These are phyloP conservation scores for Petrolisthes manimaculis DNA, from an alignment of 2,888 invertebrate genomes.

Conservation along the genomic window DNA sequence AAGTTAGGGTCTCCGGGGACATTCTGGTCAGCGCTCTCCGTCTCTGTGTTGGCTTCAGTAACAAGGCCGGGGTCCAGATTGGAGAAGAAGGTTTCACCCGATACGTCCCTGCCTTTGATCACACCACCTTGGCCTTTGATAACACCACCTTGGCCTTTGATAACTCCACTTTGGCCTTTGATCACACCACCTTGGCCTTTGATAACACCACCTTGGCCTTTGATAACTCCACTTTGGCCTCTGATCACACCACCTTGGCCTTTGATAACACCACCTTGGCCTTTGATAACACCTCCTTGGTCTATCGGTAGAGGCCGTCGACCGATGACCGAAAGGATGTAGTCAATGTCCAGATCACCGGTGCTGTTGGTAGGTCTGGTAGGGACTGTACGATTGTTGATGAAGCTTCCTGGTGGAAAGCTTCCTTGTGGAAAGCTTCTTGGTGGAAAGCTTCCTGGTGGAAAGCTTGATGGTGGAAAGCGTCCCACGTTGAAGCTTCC, in stretches of 20 bases:
- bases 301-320: constrained; percentile 17
- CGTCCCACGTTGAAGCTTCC: neutral
- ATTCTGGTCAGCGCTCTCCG: constrained; percentile 35
- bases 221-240: neutral
- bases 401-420: neutral
- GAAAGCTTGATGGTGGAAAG: neutral
- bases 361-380: constrained; percentile 12
- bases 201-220: neutral
- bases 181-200: too few species aligned
- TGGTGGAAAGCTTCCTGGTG: neutral
- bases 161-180: neutral
- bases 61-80: constrained; percentile 29
- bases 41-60: constrained; percentile 19
- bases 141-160: neutral
- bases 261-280: neutral
- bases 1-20: constrained; percentile 42
- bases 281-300: neutral
- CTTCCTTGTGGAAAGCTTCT: too few species aligned
- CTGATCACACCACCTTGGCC: neutral
- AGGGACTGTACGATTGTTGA: neutral
- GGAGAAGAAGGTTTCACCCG: constrained; percentile 39
- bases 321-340: constrained; percentile 44
- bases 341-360: constrained; percentile 40
- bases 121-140: neutral
- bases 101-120: neutral